These are phyloP conservation scores for Aquatica leii DNA, from an alignment of 2,888 invertebrate genomes.

Conservation along the genomic window DNA sequence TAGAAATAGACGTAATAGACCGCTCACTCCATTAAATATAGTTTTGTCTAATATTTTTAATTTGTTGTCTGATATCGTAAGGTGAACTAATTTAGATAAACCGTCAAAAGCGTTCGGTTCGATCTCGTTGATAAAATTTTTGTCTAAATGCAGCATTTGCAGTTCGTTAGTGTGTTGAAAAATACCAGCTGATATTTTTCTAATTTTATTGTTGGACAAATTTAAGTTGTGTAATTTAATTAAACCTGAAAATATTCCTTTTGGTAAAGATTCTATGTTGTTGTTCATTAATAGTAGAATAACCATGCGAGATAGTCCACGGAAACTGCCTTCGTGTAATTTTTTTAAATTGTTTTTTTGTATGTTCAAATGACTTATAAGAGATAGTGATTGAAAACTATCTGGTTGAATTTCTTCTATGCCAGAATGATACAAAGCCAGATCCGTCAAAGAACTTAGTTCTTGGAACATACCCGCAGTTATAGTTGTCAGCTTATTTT, in stretches of 20 bases:
- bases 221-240: background rate
- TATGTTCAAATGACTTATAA: conserved; percentile 8
- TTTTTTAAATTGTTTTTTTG: conserved; percentile 1
- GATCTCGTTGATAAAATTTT: conserved; percentile 32
- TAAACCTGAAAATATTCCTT: background rate
- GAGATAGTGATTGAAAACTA: background rate
- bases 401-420: conserved; percentile 6
- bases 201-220: conserved; percentile 15
- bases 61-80: background rate
- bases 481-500: conserved; percentile 5
- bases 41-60: background rate
- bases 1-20: background rate
- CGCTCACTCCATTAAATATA: background rate
- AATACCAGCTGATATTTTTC: background rate
- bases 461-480: conserved; percentile 1
- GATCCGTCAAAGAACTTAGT: background rate
- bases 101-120: conserved; percentile 26
- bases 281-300: background rate
- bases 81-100: background rate
- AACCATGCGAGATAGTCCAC: background rate
- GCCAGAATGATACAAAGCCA: background rate
- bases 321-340: background rate
- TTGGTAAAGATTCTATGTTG: background rate
- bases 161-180: background rate
- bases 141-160: conserved; percentile 11